Conservation (phyloP, 2,888 invertebrate genomes). For the Opisthograptis luteolata region DNA sequence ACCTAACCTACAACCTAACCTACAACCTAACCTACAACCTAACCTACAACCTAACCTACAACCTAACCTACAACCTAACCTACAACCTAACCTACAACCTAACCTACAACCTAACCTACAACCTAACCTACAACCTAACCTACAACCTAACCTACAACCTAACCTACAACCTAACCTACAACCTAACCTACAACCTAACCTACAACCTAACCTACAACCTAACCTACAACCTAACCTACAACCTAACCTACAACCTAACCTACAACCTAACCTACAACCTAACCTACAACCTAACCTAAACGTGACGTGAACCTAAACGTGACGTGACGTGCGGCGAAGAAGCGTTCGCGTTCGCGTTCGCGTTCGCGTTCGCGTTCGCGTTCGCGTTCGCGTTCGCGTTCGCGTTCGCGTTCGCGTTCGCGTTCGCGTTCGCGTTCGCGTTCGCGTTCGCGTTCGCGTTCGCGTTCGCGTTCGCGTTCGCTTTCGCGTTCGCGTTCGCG, state of each 20-base stretch:
- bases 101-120: constrained; percentile 41
- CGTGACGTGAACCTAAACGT: background rate
- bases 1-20: constrained; percentile 33
- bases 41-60: constrained; percentile 40
- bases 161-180: constrained; percentile 40
- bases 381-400: too few relatives aligned
- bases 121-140: constrained; percentile 33
- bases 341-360: too few relatives aligned
- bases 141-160: constrained; percentile 25
- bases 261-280: background rate
- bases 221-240: background rate
- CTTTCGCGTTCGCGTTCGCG: too few relatives aligned
- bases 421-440: too few relatives aligned
- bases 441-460: too few relatives aligned
- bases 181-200: constrained; percentile 33
- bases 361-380: too few relatives aligned
- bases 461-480: too few relatives aligned
- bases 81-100: constrained; percentile 25
- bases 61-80: constrained; percentile 33
- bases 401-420: too few relatives aligned
- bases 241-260: constrained; percentile 6
- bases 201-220: background rate
- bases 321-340: too few relatives aligned
- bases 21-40: constrained; percentile 25
- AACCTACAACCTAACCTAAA: too few relatives aligned